Conservation (phyloP, 2,888 invertebrate genomes). For the Synanthedon andrenaeformis region DNA sequence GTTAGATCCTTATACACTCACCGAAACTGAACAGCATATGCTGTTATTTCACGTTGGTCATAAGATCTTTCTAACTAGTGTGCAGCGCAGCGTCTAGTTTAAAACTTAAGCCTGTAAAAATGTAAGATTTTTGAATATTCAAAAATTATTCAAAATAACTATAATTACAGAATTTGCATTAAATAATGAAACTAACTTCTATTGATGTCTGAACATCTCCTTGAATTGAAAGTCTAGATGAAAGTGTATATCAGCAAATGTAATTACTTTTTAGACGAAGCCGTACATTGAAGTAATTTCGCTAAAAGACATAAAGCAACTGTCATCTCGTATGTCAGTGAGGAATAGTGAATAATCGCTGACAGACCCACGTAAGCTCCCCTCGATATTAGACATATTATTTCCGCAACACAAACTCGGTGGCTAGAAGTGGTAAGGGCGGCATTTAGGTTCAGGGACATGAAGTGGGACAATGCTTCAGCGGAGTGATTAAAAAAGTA, state of each 20-base stretch:
- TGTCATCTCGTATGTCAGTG: slow-evolving; percentile 12
- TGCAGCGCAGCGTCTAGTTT: no score
- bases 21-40: no score
- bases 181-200: no score
- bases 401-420: slow-evolving; percentile 18
- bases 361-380: slow-evolving; percentile 17
- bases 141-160: no score
- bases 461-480: background rate
- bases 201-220: no score
- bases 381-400: slow-evolving; percentile 31
- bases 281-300: slow-evolving; percentile 33
- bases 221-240: no score
- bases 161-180: no score
- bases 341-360: slow-evolving; percentile 27
- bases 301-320: slow-evolving; percentile 31
- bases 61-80: no score
- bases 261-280: slow-evolving; percentile 1
- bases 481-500: background rate
- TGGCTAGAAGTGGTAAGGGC: background rate
- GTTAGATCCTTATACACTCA: no score
- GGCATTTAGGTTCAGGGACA: background rate
- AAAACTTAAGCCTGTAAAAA: no score
- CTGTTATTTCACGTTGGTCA: no score
- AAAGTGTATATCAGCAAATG: background rate
- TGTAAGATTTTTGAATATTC: no score